These are phyloP conservation scores for Triops cancriformis DNA, from an alignment of 1,140 invertebrate species.

Conservation along the genomic window DNA sequence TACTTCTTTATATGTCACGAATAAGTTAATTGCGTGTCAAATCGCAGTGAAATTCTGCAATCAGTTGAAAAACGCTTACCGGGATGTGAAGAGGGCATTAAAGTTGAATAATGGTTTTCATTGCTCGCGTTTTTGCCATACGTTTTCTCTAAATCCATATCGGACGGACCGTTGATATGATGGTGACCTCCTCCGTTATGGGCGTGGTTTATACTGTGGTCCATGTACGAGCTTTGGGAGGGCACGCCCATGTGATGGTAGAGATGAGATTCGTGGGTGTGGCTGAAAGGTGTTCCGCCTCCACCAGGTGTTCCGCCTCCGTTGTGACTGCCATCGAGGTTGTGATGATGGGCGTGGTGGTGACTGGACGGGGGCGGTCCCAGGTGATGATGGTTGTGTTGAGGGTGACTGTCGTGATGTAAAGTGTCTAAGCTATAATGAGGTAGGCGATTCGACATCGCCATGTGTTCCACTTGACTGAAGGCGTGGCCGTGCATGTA, in stretches of 20 bases:
- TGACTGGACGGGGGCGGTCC: not conserved
- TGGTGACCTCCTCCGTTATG: not conserved
- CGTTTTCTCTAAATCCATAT: not conserved
- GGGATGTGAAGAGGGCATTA: slow-evolving; percentile 22
- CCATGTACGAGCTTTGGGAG: not conserved
- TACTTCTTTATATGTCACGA: too few species aligned
- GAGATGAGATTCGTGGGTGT: not conserved
- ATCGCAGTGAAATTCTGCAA: too few species aligned
- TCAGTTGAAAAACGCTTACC: too few species aligned
- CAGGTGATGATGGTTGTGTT: not conserved
- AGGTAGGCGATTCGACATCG: not conserved
- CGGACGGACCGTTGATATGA: not conserved
- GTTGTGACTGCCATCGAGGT: not conserved
- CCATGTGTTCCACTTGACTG: not conserved
- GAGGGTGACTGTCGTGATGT: not conserved
- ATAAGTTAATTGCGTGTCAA: too few species aligned
- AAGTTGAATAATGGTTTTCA: not conserved
- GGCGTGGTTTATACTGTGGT: not conserved
- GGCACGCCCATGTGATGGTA: slow-evolving; percentile 4
- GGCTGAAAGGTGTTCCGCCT: not conserved
- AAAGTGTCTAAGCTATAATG: not conserved
- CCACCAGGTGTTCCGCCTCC: not conserved
- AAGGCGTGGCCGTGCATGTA: slow-evolving; percentile 9
- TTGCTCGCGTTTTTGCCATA: not conserved
- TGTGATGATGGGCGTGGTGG: slow-evolving; percentile 1